Conservation (phyloP, 1,140 invertebrate species). For the Eubasilissa regina region DNA sequence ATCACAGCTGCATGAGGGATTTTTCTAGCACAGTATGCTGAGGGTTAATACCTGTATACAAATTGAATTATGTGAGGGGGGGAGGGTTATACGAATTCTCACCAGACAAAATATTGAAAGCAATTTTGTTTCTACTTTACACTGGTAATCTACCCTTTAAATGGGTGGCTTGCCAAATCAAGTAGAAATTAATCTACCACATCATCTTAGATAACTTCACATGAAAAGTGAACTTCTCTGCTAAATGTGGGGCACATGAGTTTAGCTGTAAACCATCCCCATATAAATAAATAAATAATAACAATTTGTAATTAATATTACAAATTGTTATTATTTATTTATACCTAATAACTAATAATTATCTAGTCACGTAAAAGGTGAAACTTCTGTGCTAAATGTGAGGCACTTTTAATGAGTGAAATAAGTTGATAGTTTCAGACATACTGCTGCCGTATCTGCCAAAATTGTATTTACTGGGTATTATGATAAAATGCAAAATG, state of each 20-base stretch:
- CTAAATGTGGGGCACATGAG: conserved; percentile 42
- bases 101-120: neutral
- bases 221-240: conserved; percentile 48
- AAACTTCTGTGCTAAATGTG: too few relatives aligned
- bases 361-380: conserved; percentile 11
- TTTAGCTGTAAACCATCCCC: neutral
- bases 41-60: too few relatives aligned
- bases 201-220: conserved; percentile 50
- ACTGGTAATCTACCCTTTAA: conserved; percentile 46
- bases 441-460: too few relatives aligned
- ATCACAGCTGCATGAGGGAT: too few relatives aligned
- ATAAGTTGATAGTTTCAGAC: neutral
- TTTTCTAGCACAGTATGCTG: too few relatives aligned
- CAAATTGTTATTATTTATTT: too few relatives aligned
- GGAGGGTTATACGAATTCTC: too few relatives aligned
- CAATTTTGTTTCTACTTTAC: conserved; percentile 54
- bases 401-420: neutral
- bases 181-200: conserved; percentile 53
- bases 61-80: too few relatives aligned
- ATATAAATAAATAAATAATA: neutral
- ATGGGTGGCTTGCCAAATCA: conserved; percentile 45
- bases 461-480: too few relatives aligned
- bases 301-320: too few relatives aligned
- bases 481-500: too few relatives aligned
- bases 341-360: too few relatives aligned